Base-by-base conservation (phyloP, 1,140 invertebrate species). In the Drosophila insularis region DNA sequence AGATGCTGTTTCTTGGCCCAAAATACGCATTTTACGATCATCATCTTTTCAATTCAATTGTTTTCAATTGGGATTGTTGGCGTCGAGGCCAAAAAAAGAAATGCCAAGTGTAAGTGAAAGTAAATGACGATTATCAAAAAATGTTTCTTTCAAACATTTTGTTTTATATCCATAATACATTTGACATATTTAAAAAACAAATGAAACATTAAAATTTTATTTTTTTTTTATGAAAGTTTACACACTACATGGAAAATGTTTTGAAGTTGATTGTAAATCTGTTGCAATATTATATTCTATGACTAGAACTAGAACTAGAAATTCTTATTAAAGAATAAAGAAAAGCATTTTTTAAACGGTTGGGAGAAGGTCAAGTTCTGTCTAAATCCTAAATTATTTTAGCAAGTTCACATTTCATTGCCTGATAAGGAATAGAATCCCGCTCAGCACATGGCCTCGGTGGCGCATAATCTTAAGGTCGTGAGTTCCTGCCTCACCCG, bases 381-480 rank as follows among this genome's bases (percentile, higher is more conserved):
- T 27, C 27, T 4, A 27, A 27, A 27, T 4, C 5, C 23, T 27
- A 27, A 27, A 27, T 27, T 27, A 27, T 27, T 27, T 27, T 4
- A 27, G 23, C 23, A 27, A 5, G 4, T 6, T 5, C 2, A 27
- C 27, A 27, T 27, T 27, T 27, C 4, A 5, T 27, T 27, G 1
- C 2, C 27, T 5, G 27, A 27, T 27, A 5, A 27, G 27, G 27
- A 27, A 27, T 27, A 27, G 27, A 27, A 27, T 27, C 27, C 4
- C 0, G 0, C 0, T 5, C 0, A 27, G 4, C 5, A 1, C 27
- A 27, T 27, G 6, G 95, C 95, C 95, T 97, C 95, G 95, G 95
- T 97, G 94, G 96, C 96, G 96, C 96, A 97, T 97, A 97, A 97
- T 97, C 96, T 97, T 96, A 96, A 97, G 96, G 96, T 97, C 96